Evolutionary conservation across 2,113 vertebrate species (phyloP).

Genomic region (Leuciscus idus): DNA sequence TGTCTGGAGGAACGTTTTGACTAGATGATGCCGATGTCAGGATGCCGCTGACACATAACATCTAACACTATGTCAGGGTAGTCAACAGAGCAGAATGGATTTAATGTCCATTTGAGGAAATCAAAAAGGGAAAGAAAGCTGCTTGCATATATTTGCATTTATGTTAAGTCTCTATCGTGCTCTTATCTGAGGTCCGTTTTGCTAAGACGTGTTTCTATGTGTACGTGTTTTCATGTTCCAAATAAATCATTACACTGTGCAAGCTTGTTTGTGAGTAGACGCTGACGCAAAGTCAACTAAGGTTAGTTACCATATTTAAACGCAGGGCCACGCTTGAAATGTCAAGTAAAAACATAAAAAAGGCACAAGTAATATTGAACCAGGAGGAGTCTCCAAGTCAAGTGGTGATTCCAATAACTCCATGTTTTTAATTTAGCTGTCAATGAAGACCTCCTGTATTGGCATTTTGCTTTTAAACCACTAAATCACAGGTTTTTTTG

Average conservation of each 20-base stretch:
- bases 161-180: slow-evolving; percentile 65
- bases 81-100: slow-evolving; percentile 52
- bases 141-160: slow-evolving; percentile 64
- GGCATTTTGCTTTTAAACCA: not conserved
- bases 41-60: slow-evolving; percentile 34
- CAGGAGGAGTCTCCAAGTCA: not conserved
- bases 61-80: slow-evolving; percentile 45
- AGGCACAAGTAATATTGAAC: not conserved
- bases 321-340: slow-evolving; percentile 23
- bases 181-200: slow-evolving; percentile 70
- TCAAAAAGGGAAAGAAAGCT: slow-evolving; percentile 59
- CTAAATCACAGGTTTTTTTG: not conserved
- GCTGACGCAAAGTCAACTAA: slow-evolving; percentile 30
- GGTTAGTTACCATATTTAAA: slow-evolving; percentile 46
- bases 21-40: slow-evolving; percentile 48
- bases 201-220: slow-evolving; percentile 67
- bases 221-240: slow-evolving; percentile 72
- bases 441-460: not conserved
- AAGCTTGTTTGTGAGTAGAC: slow-evolving; percentile 5
- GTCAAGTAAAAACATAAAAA: slow-evolving; percentile 22
- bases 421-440: not conserved
- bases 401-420: not conserved
- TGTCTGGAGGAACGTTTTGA: slow-evolving; percentile 31
- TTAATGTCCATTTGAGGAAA: slow-evolving; percentile 39
- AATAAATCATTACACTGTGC: slow-evolving; percentile 71